phyloP scores from a whole-genome alignment of 2,113 vertebrate species.

The Mobula hypostoma region DNA sequence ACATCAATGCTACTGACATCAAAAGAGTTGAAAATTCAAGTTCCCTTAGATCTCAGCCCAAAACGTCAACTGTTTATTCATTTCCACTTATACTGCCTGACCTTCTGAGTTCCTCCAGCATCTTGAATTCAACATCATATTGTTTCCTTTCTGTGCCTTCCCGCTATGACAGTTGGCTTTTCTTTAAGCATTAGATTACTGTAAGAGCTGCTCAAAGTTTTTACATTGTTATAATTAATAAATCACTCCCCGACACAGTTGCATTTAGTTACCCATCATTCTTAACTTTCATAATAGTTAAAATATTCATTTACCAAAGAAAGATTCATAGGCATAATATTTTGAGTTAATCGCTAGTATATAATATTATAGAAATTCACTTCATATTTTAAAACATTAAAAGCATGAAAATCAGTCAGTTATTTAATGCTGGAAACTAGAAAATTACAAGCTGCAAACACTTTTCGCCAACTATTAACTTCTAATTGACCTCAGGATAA shows the following conservation, averaged over 20 bases:
- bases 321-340: background rate
- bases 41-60: too few species aligned
- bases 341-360: background rate
- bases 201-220: background rate
- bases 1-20: too few species aligned
- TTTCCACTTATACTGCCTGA: too few species aligned
- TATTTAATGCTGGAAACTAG: background rate
- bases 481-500: constrained; percentile 19
- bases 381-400: background rate
- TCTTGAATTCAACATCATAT: background rate
- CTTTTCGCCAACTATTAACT: background rate
- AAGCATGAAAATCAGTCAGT: background rate
- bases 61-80: too few species aligned
- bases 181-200: background rate
- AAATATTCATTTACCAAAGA: background rate
- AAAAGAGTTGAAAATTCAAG: too few species aligned
- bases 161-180: background rate
- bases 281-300: background rate
- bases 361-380: background rate
- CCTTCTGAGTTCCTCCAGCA: too few species aligned
- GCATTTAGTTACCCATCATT: background rate
- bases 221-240: background rate
- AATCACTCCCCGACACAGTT: background rate
- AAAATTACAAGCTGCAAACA: background rate
- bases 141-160: too few species aligned